Conservation (phyloP, 2,888 invertebrate genomes). For the Dasysyrphus tricinctus region DNA sequence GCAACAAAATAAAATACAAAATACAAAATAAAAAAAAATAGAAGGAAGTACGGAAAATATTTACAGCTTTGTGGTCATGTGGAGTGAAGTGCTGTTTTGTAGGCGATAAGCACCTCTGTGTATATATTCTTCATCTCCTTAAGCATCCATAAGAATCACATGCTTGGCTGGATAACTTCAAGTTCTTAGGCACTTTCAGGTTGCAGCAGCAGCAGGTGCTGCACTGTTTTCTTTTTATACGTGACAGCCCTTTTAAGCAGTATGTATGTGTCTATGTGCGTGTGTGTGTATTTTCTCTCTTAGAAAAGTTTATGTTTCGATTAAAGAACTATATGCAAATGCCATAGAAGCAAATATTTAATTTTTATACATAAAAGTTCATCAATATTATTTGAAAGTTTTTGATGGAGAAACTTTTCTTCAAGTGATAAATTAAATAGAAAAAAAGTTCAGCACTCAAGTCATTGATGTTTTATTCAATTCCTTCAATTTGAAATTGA, state of each 20-base stretch:
- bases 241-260: background rate
- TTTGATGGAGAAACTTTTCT: conserved; percentile 14
- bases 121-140: background rate
- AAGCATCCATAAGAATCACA: conserved; percentile 29
- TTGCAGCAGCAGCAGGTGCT: conserved; percentile 4
- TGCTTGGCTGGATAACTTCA: conserved; percentile 24
- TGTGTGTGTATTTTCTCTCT: background rate
- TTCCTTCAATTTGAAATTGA: background rate
- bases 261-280: background rate
- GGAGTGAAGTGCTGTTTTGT: conserved; percentile 16
- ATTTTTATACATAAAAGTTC: conserved; percentile 7
- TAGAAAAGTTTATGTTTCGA: conserved; percentile 6
- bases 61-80: conserved; percentile 39
- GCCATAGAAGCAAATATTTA: conserved; percentile 6
- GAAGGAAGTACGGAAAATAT: conserved; percentile 8
- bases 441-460: background rate
- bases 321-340: conserved; percentile 4
- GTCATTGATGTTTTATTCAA: background rate
- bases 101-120: conserved; percentile 33
- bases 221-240: conserved; percentile 9
- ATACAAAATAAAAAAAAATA: conserved; percentile 9
- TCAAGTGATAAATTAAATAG: background rate
- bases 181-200: conserved; percentile 3
- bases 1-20: background rate
- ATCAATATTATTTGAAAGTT: conserved; percentile 15